Base-by-base conservation (phyloP, 2,888 invertebrate genomes). In the Dolichomitus sp. region DNA sequence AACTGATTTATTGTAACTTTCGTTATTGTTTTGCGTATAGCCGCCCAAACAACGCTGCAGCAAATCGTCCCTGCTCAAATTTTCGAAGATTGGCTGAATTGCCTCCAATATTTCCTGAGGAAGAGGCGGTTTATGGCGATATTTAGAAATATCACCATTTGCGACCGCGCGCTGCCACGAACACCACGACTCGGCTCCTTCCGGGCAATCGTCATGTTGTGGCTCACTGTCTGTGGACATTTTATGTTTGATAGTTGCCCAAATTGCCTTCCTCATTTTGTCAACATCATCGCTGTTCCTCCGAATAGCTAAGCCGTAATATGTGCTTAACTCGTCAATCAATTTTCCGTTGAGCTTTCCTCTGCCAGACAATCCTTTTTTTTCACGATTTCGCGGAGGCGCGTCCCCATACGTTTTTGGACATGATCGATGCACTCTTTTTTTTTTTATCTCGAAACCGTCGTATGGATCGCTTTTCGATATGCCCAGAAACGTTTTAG, bases 281-380 rank as follows among this genome's bases (percentile, higher is more conserved):
- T 33, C 4, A 33, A 33, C 33, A 33, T 33, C 33, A 33, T 33
- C 33, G 33, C 33, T 33, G 33, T 33, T 33, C 33, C 33, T 33
- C 33, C 33, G 4, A 63, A 91, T 89, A 14, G 88, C 89, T 50
- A 86, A 70, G 17, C 89, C 88, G 79, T 89, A 89, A 80, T 84
- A 90, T 68, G 63, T 66, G 48, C 68, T 68, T 48, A 74, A 57
- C 54, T 79, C 78, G 57, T 79, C 48, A 14, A 82, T 79, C 30
- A 82, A 48, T 82, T 82, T 82, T 54, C 74, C 73, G 37, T 61
- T 81, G 65, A 81, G 65, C 65, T 77, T 72, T 66, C 68, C 76
- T 75, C 68, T 80, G 57, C 80, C 80, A 70, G 72, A 72, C 50
- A 72, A 63, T 37, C 79, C 79, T 42, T 37, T 50, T 79, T 63